Evolutionary conservation across 2,113 vertebrate genomes (phyloP).

Genomic region (Castor canadensis): DNA sequence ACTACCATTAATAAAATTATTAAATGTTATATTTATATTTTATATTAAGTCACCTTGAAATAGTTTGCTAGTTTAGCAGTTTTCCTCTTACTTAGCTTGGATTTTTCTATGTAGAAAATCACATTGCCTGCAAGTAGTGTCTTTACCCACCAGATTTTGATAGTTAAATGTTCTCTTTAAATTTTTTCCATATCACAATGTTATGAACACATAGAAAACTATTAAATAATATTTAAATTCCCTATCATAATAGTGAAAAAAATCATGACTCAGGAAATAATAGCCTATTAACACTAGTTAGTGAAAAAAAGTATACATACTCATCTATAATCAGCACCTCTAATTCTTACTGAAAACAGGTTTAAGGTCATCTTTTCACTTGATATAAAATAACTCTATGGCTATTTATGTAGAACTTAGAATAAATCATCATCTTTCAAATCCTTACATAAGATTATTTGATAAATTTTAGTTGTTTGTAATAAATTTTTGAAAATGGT

Average conservation of each 20-base stretch:
- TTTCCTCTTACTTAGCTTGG: background rate
- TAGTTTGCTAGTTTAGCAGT: background rate
- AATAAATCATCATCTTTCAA: background rate
- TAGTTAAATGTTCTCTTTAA: background rate
- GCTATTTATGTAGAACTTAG: background rate
- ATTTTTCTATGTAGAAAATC: background rate
- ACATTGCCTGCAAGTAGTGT: background rate
- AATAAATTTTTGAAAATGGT: constrained; percentile 4
- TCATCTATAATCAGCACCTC: background rate
- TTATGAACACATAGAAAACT: background rate
- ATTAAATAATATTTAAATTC: background rate
- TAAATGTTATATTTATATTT: background rate
- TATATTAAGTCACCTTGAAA: background rate
- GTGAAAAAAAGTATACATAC: background rate
- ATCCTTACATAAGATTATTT: background rate
- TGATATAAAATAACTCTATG: background rate
- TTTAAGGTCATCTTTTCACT: background rate
- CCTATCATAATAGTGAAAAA: background rate
- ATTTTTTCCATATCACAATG: background rate
- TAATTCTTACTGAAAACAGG: background rate
- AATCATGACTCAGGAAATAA: background rate
- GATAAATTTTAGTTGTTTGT: background rate
- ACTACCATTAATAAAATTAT: background rate
- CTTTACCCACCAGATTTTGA: background rate
- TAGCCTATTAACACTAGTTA: background rate